These are phyloP conservation scores for Pelagia noctiluca DNA, from an alignment of 30 jellyfish, hydroid and myxozoan genomes.

Conservation along the genomic window DNA sequence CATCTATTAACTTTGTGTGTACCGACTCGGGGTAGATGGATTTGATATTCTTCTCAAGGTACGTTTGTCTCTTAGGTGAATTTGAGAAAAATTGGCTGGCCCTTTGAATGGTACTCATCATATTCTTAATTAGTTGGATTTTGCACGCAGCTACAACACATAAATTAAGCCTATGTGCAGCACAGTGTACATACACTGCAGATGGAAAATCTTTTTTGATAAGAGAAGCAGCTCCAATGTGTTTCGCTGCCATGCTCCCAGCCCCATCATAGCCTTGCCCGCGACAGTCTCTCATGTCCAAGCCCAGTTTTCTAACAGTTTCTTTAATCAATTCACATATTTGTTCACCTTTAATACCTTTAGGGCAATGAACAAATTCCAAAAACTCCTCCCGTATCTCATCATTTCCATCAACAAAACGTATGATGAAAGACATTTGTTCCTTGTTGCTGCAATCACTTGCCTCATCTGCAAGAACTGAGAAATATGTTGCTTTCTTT, in stretches of 20 bases:
- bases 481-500: conserved; percentile 45
- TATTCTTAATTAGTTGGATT: not conserved
- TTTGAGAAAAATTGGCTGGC: not conserved
- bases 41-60: not conserved
- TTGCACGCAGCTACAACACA: conserved; percentile 31
- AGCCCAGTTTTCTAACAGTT: too few species aligned
- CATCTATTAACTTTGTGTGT: conserved; percentile 32
- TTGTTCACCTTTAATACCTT: conserved; percentile 55
- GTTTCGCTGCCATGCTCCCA: too few species aligned
- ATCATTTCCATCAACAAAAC: conserved; percentile 11
- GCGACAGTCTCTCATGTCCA: too few species aligned
- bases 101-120: conserved; percentile 16
- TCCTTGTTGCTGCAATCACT: conserved; percentile 42
- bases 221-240: too few species aligned
- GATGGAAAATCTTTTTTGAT: not conserved
- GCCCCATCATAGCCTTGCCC: too few species aligned
- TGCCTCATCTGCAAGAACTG: conserved; percentile 71
- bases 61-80: conserved; percentile 8
- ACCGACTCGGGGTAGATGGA: not conserved
- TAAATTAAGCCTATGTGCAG: too few species aligned
- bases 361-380: conserved; percentile 40
- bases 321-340: conserved; percentile 3
- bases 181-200: too few species aligned
- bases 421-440: conserved; percentile 48
- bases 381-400: conserved; percentile 51